Base-by-base conservation (phyloP, 2,113 vertebrate species). In the Meleagris gallopavo region DNA sequence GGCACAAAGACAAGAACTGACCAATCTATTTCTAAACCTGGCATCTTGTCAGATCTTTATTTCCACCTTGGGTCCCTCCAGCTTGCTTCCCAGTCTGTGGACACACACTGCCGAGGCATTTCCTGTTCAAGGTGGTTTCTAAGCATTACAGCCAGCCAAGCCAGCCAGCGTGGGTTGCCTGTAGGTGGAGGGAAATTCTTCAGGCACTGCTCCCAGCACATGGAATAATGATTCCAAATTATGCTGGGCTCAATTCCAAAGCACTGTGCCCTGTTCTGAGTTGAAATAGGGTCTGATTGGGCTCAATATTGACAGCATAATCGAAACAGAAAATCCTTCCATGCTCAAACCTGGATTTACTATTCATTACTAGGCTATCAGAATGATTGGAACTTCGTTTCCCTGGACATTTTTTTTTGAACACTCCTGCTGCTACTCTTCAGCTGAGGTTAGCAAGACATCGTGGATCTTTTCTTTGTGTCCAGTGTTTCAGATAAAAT, bases 121-220 rank as follows among this genome's bases (percentile, higher is more conserved):
- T 98, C 97, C 97, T 97, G 90, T 95, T 95, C 96, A 95, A 97
- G 97, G 97, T 98, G 96, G 95, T 91, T 97, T 93, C 86, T 55
- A 32, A 86, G 78, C 32, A 11, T 45, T 84, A n/a, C 76, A 94
- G 78, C 74, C 96, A 97, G 96, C 87, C 79, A 93, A 97, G 76
- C 54, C 89, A 97, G 94, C 88, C 95, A 84, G 96, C 38, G 89
- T 97, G 97, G 98, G 97, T 71, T 96, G 97, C 91, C 90, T 77
- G 96, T 90, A 97, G 97, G 96, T 90, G 96, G 97, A 96, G 96
- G 86, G 92, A 93, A 97, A 97, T 98, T 97, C 96, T 97, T 96
- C 71, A 97, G 96, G 92, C 95, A 95, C 61, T 83, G 94, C 89
- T 97, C 91, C 91, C 96, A 96, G 94, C 93, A 95, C 95, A 94